Percentiles rank a stretch among this genome's conserved stretches.
phyloP scores from a whole-genome alignment of 2,797 vertebrate genomes.

The Clarias pachynema region DNA sequence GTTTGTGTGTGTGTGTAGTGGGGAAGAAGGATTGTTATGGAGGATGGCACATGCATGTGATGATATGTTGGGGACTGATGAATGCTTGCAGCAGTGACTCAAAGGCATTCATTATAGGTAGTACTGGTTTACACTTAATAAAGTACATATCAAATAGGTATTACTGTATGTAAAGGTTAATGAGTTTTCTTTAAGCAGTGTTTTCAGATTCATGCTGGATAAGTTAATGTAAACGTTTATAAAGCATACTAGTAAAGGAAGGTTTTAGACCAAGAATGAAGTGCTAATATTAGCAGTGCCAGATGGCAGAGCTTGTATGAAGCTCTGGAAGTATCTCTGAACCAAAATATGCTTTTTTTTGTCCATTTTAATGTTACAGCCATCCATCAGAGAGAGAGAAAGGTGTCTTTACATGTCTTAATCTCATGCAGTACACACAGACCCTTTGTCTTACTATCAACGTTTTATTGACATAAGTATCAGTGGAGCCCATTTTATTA shows the following conservation, averaged over 20 bases:
- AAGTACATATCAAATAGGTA: not conserved
- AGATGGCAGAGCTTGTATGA: conserved; percentile 25
- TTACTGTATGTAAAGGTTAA: not conserved
- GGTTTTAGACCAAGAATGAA: conserved; percentile 15
- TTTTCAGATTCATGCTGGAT: not conserved
- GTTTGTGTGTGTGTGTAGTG: conserved; percentile 22
- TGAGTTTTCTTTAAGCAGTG: not conserved
- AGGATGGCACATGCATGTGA: conserved; percentile 5
- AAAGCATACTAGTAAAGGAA: conserved; percentile 1
- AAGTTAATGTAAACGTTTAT: not conserved
- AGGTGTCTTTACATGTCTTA: conserved; percentile 40
- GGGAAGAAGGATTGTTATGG: conserved; percentile 12
- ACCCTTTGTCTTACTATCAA: not conserved
- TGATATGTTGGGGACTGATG: conserved; percentile 3
- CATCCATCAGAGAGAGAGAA: conserved; percentile 17
- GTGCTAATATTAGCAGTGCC: conserved; percentile 36
- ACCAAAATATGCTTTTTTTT: conserved; percentile 28
- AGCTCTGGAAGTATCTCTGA: conserved; percentile 21
- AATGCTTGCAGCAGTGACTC: not conserved
- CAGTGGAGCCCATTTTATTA: not conserved
- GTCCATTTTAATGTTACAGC: conserved; percentile 35
- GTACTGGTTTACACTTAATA: not conserved
- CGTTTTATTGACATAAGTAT: not conserved
- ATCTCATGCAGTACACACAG: not conserved
- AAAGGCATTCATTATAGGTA: not conserved